phyloP scores from a whole-genome alignment of 2,797 vertebrate genomes.

The Xenops minutus region DNA sequence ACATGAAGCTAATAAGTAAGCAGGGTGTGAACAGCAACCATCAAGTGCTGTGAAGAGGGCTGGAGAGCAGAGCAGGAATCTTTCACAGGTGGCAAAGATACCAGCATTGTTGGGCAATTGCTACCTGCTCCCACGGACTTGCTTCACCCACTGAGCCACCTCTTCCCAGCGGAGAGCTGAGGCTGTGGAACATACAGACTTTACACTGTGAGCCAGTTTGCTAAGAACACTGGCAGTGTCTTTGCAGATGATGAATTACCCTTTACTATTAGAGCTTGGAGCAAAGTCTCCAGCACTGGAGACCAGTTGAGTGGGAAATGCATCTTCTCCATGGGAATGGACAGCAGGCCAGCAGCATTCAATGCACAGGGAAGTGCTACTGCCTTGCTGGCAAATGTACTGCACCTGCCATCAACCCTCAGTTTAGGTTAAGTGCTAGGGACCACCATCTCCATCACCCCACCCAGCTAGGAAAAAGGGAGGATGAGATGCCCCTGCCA shows the following conservation, averaged over 20 bases:
- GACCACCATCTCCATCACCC: neutral
- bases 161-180: fast-evolving
- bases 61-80: neutral
- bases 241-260: neutral
- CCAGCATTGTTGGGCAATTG: fast-evolving
- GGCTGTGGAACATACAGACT: neutral
- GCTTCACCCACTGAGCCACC: fast-evolving
- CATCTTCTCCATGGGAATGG: neutral
- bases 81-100: neutral
- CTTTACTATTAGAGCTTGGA: neutral
- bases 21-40: neutral
- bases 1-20: neutral
- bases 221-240: neutral
- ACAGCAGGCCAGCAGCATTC: neutral
- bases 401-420: neutral
- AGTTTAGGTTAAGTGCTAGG: no score
- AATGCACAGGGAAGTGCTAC: fast-evolving
- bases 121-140: fast-evolving
- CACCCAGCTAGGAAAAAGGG: neutral
- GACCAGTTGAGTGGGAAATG: neutral
- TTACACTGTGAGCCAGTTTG: fast-evolving
- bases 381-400: neutral
- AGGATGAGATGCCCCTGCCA: neutral
- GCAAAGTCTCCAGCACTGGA: neutral
- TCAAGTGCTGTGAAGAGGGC: neutral